phyloP scores from a whole-genome alignment of 2,888 invertebrate species.

The Nemurella pictetii region DNA sequence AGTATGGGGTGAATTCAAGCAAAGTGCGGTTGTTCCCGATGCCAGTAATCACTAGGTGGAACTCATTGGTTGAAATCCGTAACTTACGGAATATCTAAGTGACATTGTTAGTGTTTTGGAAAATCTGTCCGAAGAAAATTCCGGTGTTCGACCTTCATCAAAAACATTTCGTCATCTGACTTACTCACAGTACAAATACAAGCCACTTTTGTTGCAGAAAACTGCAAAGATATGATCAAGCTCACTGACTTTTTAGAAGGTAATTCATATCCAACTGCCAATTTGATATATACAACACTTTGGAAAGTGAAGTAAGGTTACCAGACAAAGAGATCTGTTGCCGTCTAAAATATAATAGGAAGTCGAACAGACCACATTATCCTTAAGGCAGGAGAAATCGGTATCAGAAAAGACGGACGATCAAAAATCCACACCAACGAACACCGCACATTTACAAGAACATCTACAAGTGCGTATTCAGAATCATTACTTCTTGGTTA shows the following conservation, averaged over 20 bases:
- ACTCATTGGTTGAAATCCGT: conserved; percentile 34
- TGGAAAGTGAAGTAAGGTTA: too few relatives aligned
- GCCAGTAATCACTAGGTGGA: conserved; percentile 36
- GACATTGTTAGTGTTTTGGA: conserved; percentile 16
- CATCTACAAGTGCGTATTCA: too few relatives aligned
- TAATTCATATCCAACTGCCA: background rate
- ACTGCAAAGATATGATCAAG: background rate
- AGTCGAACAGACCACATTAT: too few relatives aligned
- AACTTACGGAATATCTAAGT: conserved; percentile 29
- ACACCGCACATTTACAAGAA: too few relatives aligned
- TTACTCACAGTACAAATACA: background rate
- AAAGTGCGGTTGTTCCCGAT: conserved; percentile 36
- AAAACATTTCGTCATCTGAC: background rate
- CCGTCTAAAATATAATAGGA: too few relatives aligned
- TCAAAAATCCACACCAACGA: too few relatives aligned
- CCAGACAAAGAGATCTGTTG: too few relatives aligned
- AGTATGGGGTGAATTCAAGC: background rate
- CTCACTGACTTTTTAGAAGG: conserved; percentile 8
- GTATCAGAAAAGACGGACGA: too few relatives aligned
- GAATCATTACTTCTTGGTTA: too few relatives aligned
- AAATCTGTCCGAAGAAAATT: conserved; percentile 18
- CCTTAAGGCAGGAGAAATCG: too few relatives aligned
- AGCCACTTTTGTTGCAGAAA: conserved; percentile 3
- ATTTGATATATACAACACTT: background rate
- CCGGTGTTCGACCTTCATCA: conserved; percentile 5